These are phyloP conservation scores for Drosophila suboccidentalis DNA, from an alignment of 2,888 invertebrate genomes.

Conservation along the genomic window DNA sequence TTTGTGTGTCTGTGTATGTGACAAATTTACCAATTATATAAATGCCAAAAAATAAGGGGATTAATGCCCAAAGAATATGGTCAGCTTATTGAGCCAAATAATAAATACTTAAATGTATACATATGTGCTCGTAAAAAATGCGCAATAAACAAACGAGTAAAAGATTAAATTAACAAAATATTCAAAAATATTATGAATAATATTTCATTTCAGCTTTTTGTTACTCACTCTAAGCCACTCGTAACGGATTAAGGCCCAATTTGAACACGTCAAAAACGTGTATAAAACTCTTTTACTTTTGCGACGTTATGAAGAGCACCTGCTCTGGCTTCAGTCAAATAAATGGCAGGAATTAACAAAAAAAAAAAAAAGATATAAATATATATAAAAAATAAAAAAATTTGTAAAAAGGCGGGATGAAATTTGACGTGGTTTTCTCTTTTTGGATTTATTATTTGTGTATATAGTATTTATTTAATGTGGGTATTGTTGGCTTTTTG, in stretches of 20 bases:
- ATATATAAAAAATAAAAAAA: neutral
- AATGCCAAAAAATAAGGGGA: conserved; percentile 68
- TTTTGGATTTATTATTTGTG: neutral
- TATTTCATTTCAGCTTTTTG: conserved; percentile 16
- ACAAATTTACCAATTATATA: conserved; percentile 75
- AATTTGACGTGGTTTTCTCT: conserved; percentile 7
- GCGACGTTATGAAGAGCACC: conserved; percentile 17
- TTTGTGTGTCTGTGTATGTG: conserved; percentile 39
- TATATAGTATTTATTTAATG: neutral
- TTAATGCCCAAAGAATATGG: conserved; percentile 56
- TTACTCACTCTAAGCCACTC: conserved; percentile 20
- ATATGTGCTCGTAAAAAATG: conserved; percentile 22
- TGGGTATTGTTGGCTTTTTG: neutral
- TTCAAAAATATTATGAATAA: conserved; percentile 36
- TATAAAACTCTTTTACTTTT: neutral
- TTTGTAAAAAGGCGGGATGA: neutral
- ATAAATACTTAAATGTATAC: conserved; percentile 27
- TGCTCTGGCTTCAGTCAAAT: conserved; percentile 11
- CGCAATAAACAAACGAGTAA: conserved; percentile 26
- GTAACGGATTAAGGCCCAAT: conserved; percentile 25
- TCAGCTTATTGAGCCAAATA: conserved; percentile 46
- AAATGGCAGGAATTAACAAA: conserved; percentile 1
- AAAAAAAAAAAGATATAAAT: no score
- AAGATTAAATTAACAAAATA: conserved; percentile 36
- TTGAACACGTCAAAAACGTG: neutral